These are phyloP conservation scores for Tribolium madens DNA, from an alignment of 1,140 invertebrate species.

Conservation along the genomic window DNA sequence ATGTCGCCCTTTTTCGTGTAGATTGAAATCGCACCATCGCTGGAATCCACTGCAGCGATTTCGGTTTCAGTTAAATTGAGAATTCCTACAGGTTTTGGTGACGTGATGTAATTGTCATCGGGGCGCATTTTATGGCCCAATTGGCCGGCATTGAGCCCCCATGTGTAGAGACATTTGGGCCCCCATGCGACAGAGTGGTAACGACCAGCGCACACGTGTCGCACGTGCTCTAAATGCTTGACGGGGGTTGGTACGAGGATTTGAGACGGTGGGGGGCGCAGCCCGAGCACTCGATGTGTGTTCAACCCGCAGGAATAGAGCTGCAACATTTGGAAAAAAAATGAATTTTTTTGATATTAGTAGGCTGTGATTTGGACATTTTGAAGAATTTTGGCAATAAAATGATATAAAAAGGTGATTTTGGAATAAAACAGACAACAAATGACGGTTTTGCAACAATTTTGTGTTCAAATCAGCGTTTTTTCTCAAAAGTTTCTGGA, in stretches of 20 bases:
- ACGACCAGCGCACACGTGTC: conserved; percentile 72
- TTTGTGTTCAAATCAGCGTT: too few species aligned
- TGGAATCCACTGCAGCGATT: conserved; percentile 69
- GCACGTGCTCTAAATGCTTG: conserved; percentile 56
- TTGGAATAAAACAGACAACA: too few species aligned
- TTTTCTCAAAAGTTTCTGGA: too few species aligned
- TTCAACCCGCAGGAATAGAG: conserved; percentile 78
- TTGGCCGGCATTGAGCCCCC: conserved; percentile 82
- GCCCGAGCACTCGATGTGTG: conserved; percentile 74
- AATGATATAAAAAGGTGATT: too few species aligned
- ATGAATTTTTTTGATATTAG: too few species aligned
- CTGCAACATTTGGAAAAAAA: too few species aligned
- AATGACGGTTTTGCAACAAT: too few species aligned
- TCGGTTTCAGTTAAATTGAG: conserved; percentile 51
- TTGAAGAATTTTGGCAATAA: too few species aligned
- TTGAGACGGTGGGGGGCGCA: conserved; percentile 68
- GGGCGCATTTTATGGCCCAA: conserved; percentile 72
- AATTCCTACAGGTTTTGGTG: conserved; percentile 56
- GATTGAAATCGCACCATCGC: conserved; percentile 77
- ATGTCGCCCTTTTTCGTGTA: conserved; percentile 76
- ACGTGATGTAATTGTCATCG: conserved; percentile 54
- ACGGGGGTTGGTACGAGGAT: conserved; percentile 69
- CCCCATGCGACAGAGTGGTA: conserved; percentile 80
- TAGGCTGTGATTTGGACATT: too few species aligned
- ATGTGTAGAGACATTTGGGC: conserved; percentile 69